phyloP scores from a whole-genome alignment of 2,888 invertebrate genomes.

The Disparrhopalites patrizii region DNA sequence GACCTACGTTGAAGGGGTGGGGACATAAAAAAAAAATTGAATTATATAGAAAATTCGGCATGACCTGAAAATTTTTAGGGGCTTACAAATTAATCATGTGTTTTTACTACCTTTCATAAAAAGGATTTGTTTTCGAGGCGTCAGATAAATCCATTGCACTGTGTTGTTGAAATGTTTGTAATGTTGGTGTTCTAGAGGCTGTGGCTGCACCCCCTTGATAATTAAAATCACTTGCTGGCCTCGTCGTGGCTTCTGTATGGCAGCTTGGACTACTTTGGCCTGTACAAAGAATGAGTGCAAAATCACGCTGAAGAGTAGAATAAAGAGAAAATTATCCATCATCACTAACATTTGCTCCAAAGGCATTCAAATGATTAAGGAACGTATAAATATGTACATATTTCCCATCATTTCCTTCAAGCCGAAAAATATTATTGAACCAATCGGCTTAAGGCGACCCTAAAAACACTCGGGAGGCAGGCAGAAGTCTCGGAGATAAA shows the following conservation, averaged over 20 bases:
- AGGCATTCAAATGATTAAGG: background rate
- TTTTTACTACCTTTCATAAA: slow-evolving; percentile 59
- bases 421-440: too few relatives aligned
- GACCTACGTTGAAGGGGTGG: slow-evolving; percentile 54
- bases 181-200: slow-evolving; percentile 45
- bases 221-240: slow-evolving; percentile 38
- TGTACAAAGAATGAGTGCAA: slow-evolving; percentile 15
- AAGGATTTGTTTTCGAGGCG: slow-evolving; percentile 57
- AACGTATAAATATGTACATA: background rate
- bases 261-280: slow-evolving; percentile 42
- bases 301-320: background rate
- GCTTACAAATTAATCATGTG: background rate
- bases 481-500: too few relatives aligned
- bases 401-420: too few relatives aligned
- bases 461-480: too few relatives aligned
- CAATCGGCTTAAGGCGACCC: too few relatives aligned
- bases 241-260: slow-evolving; percentile 35
- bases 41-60: background rate
- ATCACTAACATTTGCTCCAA: too few relatives aligned
- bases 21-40: background rate
- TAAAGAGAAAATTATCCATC: too few relatives aligned
- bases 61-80: slow-evolving; percentile 38
- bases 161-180: slow-evolving; percentile 47
- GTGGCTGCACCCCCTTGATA: slow-evolving; percentile 36
- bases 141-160: slow-evolving; percentile 35